phyloP scores from a whole-genome alignment of 2,888 invertebrate species.

The Morinoia aosen region DNA sequence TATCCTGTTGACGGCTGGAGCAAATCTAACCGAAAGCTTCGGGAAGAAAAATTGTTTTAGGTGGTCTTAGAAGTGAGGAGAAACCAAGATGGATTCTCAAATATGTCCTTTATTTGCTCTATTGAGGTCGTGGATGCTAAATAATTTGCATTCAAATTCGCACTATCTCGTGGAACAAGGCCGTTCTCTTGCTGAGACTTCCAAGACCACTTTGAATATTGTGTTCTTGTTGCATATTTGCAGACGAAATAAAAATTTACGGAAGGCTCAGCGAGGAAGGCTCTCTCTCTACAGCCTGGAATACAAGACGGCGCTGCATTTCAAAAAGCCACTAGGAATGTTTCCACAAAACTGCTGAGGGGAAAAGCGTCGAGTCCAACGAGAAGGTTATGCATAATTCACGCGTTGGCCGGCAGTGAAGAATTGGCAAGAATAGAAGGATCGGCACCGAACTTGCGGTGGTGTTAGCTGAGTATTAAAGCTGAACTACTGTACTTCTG shows the following conservation, averaged over 20 bases:
- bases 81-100: too few species aligned
- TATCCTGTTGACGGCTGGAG: not conserved
- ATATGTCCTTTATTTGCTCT: too few species aligned
- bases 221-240: not conserved
- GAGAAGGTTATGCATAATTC: slow-evolving; percentile 12
- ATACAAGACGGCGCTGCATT: not conserved
- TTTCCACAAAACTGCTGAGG: not conserved
- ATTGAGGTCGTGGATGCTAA: not conserved
- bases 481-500: not conserved
- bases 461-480: not conserved
- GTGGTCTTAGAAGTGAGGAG: too few species aligned
- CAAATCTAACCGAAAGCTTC: too few species aligned
- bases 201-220: not conserved
- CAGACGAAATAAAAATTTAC: not conserved
- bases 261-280: not conserved
- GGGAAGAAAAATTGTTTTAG: too few species aligned
- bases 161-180: not conserved
- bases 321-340: not conserved
- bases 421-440: not conserved
- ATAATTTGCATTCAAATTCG: not conserved
- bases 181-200: not conserved
- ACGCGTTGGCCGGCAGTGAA: not conserved
- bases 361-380: not conserved
- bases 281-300: not conserved
- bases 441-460: not conserved